Evolutionary conservation across 92 coral and sea anemone species (phyloP).

Genomic region (Zoanthus gigantus): DNA sequence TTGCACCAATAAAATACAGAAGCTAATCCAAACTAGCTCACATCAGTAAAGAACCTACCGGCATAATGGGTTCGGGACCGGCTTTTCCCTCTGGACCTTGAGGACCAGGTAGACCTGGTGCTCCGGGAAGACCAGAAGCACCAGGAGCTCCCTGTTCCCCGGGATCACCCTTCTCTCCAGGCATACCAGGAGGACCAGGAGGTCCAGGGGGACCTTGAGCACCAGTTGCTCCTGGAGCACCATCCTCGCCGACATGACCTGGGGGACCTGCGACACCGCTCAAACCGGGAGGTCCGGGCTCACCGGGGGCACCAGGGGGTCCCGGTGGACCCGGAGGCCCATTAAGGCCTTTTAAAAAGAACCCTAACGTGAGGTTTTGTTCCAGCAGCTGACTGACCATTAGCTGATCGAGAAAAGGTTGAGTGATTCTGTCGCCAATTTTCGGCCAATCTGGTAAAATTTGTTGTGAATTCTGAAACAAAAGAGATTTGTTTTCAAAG

Average conservation of each 20-base stretch:
- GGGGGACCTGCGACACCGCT: conserved; percentile 95
- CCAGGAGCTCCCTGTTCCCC: conserved; percentile 99
- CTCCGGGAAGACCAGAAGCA: conserved; percentile 99
- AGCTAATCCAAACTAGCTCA: not conserved
- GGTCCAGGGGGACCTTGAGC: conserved; percentile 99
- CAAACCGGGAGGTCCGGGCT: conserved; percentile 94
- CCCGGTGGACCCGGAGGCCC: conserved; percentile 99
- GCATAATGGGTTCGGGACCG: conserved; percentile 99
- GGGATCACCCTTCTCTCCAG: conserved; percentile 99
- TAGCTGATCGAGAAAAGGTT: conserved; percentile 98
- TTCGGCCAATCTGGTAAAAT: conserved; percentile 99
- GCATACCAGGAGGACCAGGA: conserved; percentile 99
- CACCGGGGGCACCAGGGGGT: conserved; percentile 95
- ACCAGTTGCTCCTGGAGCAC: conserved; percentile 99
- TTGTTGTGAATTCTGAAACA: conserved; percentile 85
- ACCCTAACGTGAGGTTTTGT: conserved; percentile 98
- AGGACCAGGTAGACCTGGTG: conserved; percentile 98
- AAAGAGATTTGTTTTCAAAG: not conserved
- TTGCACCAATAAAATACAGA: no score
- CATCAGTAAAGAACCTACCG: conserved; percentile 76
- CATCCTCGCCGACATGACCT: conserved; percentile 99
- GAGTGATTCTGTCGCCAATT: conserved; percentile 99
- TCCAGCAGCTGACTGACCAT: conserved; percentile 99
- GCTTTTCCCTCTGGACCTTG: conserved; percentile 93
- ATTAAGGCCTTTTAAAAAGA: conserved; percentile 99